These are phyloP conservation scores for Chymomyza costata DNA, from an alignment of 1,140 invertebrate species.

Conservation along the genomic window DNA sequence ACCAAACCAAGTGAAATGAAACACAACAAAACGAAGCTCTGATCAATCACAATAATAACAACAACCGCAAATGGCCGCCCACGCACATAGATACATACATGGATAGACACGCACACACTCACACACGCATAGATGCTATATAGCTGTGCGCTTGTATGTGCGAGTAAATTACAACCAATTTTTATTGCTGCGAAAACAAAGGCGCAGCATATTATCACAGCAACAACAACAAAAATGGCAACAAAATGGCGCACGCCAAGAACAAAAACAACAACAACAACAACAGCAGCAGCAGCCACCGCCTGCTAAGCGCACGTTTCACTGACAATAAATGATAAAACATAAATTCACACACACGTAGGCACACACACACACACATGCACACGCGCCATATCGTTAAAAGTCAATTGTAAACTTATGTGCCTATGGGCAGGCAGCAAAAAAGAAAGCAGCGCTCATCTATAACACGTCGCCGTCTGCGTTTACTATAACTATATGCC, in stretches of 20 bases:
- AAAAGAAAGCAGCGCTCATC: neutral
- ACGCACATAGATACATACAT: constrained; percentile 22
- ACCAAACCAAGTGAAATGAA: constrained; percentile 45
- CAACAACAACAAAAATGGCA: constrained; percentile 1
- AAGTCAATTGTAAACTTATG: constrained; percentile 74
- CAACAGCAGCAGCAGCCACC: constrained; percentile 9
- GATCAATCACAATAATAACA: constrained; percentile 58
- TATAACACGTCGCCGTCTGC: neutral
- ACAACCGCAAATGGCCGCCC: constrained; percentile 13
- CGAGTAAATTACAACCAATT: constrained; percentile 70
- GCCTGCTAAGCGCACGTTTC: constrained; percentile 54
- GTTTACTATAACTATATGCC: too few species aligned
- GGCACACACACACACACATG: constrained; percentile 21
- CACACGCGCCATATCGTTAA: constrained; percentile 50
- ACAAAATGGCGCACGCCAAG: too few species aligned
- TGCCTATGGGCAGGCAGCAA: constrained; percentile 14
- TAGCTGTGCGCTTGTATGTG: constrained; percentile 1
- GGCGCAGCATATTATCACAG: constrained; percentile 63
- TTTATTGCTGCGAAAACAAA: constrained; percentile 72
- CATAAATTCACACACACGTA: constrained; percentile 58
- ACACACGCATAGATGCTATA: neutral
- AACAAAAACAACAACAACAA: constrained; percentile 20
- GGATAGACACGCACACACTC: constrained; percentile 10
- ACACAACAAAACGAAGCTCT: constrained; percentile 25
- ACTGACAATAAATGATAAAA: constrained; percentile 74